Base-by-base conservation (phyloP, 1,140 invertebrate species). In the Frieseomelitta varia region DNA sequence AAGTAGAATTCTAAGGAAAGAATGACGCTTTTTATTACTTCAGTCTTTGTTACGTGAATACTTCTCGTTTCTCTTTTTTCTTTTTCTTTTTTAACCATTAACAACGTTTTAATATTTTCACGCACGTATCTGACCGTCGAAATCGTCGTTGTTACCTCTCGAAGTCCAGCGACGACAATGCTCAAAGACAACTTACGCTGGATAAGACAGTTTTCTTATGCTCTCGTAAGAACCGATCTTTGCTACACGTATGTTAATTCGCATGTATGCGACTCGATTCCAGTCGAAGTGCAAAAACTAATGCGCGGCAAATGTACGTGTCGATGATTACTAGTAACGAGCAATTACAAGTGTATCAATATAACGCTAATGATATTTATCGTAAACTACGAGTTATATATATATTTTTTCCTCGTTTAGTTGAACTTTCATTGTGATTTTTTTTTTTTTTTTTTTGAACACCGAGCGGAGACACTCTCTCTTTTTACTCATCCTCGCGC, bases 21-120 rank as follows among this genome's bases (percentile, higher is more conserved):
- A n/a, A 24, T 61, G 82, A 81, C 84, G 68, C 63, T 80, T 69
- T 79, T n/a, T 67, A 53, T 87, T 77, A 81, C 53, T 88, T 92
- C 91, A 92, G 92, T 92, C 91, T 92, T 76, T 92, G 85, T 91
- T 83, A 86, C 86, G 78, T 79, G 85, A 73, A 88, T 56, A 34
- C 78, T 34, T 27, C 19, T 27, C 56, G 21, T 27, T 84, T 81
- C n/a, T n/a, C n/a, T 68, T 69, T 61, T 61, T 24, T 67, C 15
- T 15, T 24, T 51, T 71, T 12, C 27, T 51, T 71, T 67, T 53
- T 77, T 47, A 63, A 19, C 67, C 68, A 21, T 68, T n/a, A 39
- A 56, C 11, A 34, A 27, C 76, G 81, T 85, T 74, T 84, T 80
- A 58, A 78, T 81, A 85, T 87, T 39, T 34, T 39, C 55, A 19